Conservation (phyloP, 1,140 invertebrate genomes). For the Aphis gossypii region DNA sequence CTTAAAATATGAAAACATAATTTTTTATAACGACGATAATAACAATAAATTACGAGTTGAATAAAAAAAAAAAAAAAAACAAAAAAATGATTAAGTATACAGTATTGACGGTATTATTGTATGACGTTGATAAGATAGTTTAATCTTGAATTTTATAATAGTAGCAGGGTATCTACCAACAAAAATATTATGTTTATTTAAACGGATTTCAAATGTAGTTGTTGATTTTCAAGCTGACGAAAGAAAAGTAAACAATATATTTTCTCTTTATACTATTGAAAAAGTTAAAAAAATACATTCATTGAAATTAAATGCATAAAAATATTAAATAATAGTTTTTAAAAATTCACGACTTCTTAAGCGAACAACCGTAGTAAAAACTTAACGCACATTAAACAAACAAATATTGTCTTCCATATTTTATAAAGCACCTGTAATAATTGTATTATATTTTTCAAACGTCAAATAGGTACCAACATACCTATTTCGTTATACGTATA, state of each 20-base stretch:
- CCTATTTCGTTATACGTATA: neutral
- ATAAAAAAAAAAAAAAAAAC: neutral
- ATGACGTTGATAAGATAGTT: neutral
- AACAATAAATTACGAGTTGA: neutral
- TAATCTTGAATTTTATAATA: neutral
- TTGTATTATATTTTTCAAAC: no score
- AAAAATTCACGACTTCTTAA: neutral
- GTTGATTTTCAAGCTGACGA: neutral
- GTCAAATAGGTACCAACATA: neutral
- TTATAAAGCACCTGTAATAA: neutral
- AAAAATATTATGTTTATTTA: constrained; percentile 20
- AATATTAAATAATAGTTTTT: neutral
- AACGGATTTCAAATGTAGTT: neutral
- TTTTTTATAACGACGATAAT: neutral
- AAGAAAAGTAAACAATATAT: neutral
- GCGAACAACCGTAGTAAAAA: neutral
- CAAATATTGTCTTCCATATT: neutral
- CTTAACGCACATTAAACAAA: neutral
- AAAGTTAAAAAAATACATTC: neutral
- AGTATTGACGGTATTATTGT: neutral
- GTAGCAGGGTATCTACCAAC: neutral
- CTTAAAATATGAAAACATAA: neutral
- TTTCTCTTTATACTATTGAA: neutral
- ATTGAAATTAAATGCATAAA: neutral
- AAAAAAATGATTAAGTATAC: neutral